Base-by-base conservation (phyloP, 1,140 invertebrate genomes). In the Streblospio benedicti region DNA sequence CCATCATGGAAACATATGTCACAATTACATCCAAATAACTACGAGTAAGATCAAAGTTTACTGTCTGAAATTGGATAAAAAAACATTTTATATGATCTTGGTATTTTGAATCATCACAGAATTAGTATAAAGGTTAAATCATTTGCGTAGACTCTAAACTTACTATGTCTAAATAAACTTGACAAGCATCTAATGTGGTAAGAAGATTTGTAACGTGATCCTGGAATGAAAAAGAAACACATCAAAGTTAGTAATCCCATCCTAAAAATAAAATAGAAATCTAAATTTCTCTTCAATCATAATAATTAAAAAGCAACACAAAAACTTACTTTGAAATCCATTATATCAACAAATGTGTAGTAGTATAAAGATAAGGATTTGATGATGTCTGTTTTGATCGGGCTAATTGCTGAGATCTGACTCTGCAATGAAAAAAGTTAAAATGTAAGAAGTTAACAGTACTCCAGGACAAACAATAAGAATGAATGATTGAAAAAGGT, bases 291-390 rank as follows among this genome's bases (percentile, higher is more conserved):
- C n/a, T n/a, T n/a, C n/a, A n/a, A n/a, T n/a, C 20, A 38, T 32
- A 54, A 23, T 18, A 1, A 43, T 18, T 2, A 30, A 9, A 44
- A 25, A 35, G 30, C 38, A 56, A 2, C 23, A 44, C 9, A 49
- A 59, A 38, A 32, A 35, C 54, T 57, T 67, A 79, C 78, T 78
- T 97, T 97, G 67, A 98, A 94, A 75, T 98, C 95, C 14, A 99
- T 78, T 38, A 99, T 81, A 82, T 99, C 96, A n/a, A 97, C 96
- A 83, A 99, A 99, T 0, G 97, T 99, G 70, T 97, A 96, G 73
- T 99, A 99, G 76, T 99, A 99, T 0, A 98, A 79, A 0, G 93
- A 95, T 0, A 99, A 77, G 1, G 92, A 93, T 73, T 98, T 98
- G 56, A 95, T 91, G 18, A 99, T 94, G 72, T 99, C 96, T 76